Evolutionary conservation across 2,797 vertebrate genomes (phyloP).

Genomic region (Selene dorsalis): DNA sequence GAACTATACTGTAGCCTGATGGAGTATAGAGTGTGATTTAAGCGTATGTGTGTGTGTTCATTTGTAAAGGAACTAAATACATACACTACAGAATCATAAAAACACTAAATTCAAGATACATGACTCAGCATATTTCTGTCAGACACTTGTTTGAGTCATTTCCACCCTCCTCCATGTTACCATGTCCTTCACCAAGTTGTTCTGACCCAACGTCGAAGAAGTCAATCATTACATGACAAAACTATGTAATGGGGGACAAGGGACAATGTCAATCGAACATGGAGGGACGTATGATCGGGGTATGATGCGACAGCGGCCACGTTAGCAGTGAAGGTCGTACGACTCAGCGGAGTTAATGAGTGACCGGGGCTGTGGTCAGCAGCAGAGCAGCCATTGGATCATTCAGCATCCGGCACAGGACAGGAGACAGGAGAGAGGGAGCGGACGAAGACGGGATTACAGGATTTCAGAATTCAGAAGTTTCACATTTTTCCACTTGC

Average conservation of each 20-base stretch:
- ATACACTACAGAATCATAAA: background rate
- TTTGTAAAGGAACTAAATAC: background rate
- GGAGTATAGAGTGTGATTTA: constrained; percentile 58
- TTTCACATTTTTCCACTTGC: background rate
- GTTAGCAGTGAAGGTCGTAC: background rate
- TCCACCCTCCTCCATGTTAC: background rate
- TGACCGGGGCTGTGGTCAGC: constrained; percentile 40
- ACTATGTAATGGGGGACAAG: background rate
- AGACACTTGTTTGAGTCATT: too few relatives aligned
- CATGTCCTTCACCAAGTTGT: constrained; percentile 20
- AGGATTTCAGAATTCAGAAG: background rate
- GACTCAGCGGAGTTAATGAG: constrained; percentile 64
- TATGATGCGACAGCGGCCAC: constrained; percentile 18
- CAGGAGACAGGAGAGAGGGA: background rate
- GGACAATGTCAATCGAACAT: constrained; percentile 23
- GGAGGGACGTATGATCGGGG: constrained; percentile 21
- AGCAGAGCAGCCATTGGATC: constrained; percentile 21
- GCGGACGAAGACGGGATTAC: background rate
- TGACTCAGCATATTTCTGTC: background rate
- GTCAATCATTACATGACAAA: constrained; percentile 64
- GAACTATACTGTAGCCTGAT: constrained; percentile 69
- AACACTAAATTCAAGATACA: background rate
- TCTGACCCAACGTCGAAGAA: constrained; percentile 15
- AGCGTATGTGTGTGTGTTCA: constrained; percentile 30
- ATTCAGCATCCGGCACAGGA: background rate